A percentile compares a stretch with the other conserved stretches of the same genome.
Evolutionary conservation across 2,113 vertebrate genomes (phyloP).

Genomic region (Paracanthobrama guichenoti): DNA sequence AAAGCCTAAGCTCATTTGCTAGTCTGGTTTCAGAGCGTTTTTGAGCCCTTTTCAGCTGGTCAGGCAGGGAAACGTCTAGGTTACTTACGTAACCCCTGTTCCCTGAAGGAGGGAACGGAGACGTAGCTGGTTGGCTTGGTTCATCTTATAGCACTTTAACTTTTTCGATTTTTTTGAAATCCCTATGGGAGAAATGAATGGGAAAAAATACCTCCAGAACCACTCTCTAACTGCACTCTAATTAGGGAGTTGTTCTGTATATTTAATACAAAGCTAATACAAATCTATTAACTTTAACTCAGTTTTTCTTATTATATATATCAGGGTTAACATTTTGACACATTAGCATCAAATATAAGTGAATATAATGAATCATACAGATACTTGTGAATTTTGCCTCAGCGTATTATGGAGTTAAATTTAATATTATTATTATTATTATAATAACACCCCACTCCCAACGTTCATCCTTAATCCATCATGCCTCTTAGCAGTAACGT

Average conservation of each 20-base stretch:
- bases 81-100: too few relatives aligned
- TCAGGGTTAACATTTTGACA: neutral
- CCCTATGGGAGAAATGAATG: too few relatives aligned
- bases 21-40: neutral
- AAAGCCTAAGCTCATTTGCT: neutral
- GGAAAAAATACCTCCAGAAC: too few relatives aligned
- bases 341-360: neutral
- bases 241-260: too few relatives aligned
- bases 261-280: too few relatives aligned
- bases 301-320: neutral
- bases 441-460: neutral
- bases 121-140: too few relatives aligned
- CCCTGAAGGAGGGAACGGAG: too few relatives aligned
- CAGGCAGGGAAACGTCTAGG: neutral
- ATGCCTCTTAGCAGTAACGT: constrained; percentile 13
- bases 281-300: neutral
- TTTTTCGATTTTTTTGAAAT: too few relatives aligned
- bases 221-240: too few relatives aligned
- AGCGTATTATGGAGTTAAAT: neutral
- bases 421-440: too few relatives aligned
- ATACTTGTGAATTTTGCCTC: neutral
- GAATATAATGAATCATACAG: neutral
- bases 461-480: neutral
- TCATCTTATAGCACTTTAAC: too few relatives aligned
- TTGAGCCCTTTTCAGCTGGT: neutral